Evolutionary conservation across 2,797 vertebrate genomes (phyloP).

Genomic region (Sebastolobus altivelis): DNA sequence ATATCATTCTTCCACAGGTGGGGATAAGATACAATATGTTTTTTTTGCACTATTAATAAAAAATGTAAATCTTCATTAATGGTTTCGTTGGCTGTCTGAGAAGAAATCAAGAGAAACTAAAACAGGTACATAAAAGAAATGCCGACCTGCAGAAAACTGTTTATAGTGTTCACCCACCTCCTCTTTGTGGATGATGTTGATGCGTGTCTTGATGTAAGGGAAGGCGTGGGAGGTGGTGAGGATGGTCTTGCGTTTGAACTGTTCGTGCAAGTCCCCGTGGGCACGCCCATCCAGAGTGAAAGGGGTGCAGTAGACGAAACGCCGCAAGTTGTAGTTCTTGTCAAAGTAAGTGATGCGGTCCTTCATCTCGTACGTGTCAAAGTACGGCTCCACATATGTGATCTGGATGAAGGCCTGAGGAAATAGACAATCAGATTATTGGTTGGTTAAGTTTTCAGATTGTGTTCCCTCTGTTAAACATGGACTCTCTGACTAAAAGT

Average conservation of each 20-base stretch:
- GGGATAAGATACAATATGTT: too few relatives aligned
- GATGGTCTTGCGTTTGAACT: slow-evolving; percentile 98
- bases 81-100: neutral
- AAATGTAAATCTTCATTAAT: neutral
- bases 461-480: neutral
- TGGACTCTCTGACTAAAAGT: neutral
- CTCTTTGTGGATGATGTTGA: slow-evolving; percentile 98
- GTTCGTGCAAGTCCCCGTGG: slow-evolving; percentile 96
- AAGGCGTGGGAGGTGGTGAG: slow-evolving; percentile 97
- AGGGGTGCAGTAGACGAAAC: slow-evolving; percentile 98
- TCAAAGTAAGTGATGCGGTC: slow-evolving; percentile 99
- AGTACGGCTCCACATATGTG: slow-evolving; percentile 97
- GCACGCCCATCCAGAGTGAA: slow-evolving; percentile 97
- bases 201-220: slow-evolving; percentile 98
- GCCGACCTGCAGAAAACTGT: neutral
- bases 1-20: neutral
- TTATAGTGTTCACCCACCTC: slow-evolving; percentile 85
- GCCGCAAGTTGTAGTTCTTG: slow-evolving; percentile 98
- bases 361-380: slow-evolving; percentile 99
- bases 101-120: neutral
- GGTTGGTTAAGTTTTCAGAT: neutral
- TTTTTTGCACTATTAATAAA: neutral
- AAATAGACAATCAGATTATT: too few relatives aligned
- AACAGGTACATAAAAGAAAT: neutral
- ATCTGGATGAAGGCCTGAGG: slow-evolving; percentile 96